These are phyloP conservation scores for Liodrosophila aerea DNA, from an alignment of 2,888 invertebrate species.

Conservation along the genomic window DNA sequence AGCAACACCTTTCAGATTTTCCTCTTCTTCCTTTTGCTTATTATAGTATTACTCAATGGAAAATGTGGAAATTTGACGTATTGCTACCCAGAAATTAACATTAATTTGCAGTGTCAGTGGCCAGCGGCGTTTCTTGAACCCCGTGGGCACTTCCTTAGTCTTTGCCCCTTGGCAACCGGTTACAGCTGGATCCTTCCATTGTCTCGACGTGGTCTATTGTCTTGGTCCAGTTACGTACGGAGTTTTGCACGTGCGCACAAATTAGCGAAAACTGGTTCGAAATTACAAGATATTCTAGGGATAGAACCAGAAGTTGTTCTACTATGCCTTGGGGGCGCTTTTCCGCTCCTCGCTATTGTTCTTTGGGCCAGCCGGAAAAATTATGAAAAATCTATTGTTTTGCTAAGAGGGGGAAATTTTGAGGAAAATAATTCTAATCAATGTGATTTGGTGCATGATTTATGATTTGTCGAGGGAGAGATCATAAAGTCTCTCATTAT, in stretches of 20 bases:
- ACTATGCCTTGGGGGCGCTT: slow-evolving; percentile 44
- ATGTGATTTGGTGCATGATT: slow-evolving; percentile 30
- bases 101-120: slow-evolving; percentile 74
- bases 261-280: slow-evolving; percentile 72
- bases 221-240: slow-evolving; percentile 30
- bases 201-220: slow-evolving; percentile 48
- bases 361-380: slow-evolving; percentile 41
- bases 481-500: slow-evolving; percentile 6
- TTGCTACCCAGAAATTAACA: slow-evolving; percentile 66
- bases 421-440: slow-evolving; percentile 42
- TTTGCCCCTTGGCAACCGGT: slow-evolving; percentile 36
- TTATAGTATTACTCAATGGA: slow-evolving; percentile 15
- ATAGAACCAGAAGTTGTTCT: slow-evolving; percentile 44
- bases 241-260: slow-evolving; percentile 73
- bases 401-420: slow-evolving; percentile 30
- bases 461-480: slow-evolving; percentile 17
- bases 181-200: slow-evolving; percentile 40
- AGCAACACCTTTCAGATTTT: slow-evolving; percentile 12
- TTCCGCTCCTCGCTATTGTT: slow-evolving; percentile 55
- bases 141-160: slow-evolving; percentile 28
- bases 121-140: slow-evolving; percentile 53
- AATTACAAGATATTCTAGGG: slow-evolving; percentile 17
- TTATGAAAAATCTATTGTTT: slow-evolving; percentile 65
- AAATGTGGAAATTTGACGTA: slow-evolving; percentile 61
- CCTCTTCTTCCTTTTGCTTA: slow-evolving; percentile 11